These are phyloP conservation scores for Tinea semifulvella DNA, from an alignment of 2,888 invertebrate species.

Conservation along the genomic window DNA sequence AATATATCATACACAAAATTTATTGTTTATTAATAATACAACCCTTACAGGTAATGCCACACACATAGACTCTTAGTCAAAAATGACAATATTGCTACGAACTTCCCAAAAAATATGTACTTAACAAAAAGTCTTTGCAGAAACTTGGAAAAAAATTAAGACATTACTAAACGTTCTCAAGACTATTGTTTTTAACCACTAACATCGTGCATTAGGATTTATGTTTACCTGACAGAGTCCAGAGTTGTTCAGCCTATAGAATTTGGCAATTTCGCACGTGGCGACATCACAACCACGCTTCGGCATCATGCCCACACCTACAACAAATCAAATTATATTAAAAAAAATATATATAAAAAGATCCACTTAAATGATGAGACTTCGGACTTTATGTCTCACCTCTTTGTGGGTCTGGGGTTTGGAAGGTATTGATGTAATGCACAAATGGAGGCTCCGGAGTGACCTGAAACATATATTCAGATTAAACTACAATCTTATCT, in stretches of 20 bases:
- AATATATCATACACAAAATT: too few species aligned
- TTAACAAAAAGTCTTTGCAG: background rate
- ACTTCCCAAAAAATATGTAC: too few species aligned
- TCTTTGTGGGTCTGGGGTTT: constrained; percentile 97
- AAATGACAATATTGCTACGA: too few species aligned
- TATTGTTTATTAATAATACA: too few species aligned
- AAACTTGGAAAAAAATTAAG: background rate
- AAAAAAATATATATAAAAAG: background rate
- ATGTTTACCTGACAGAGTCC: constrained; percentile 83
- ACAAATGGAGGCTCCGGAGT: constrained; percentile 94
- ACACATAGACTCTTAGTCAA: too few species aligned
- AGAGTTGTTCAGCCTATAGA: constrained; percentile 94
- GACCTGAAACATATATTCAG: constrained; percentile 58
- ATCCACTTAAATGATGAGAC: background rate
- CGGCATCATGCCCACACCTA: constrained; percentile 93
- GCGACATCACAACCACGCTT: constrained; percentile 96
- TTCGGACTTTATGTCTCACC: constrained; percentile 68
- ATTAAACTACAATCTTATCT: too few species aligned
- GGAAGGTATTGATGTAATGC: constrained; percentile 96
- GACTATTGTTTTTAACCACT: background rate
- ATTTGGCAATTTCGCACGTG: constrained; percentile 93
- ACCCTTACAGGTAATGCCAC: too few species aligned
- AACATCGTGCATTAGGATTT: too few species aligned
- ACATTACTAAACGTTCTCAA: background rate
- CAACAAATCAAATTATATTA: background rate